Base-by-base conservation (phyloP, 2,888 invertebrate species). In the Carterocephalus palaemon region DNA sequence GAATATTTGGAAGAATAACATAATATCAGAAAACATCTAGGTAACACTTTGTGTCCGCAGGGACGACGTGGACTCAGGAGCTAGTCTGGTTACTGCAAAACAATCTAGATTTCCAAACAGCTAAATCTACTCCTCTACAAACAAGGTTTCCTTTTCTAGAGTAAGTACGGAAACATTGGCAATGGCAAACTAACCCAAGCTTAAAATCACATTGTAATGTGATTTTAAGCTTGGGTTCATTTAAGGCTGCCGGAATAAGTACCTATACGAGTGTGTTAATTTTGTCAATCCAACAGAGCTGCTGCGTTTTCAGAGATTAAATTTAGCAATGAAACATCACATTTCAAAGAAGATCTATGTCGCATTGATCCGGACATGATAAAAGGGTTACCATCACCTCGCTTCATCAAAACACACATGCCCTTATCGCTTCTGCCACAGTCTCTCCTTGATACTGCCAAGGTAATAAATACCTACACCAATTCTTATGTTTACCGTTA, bases 11-110 rank as follows among this genome's bases (percentile, higher is more conserved):
- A n/a, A n/a, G n/a, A n/a, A n/a, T n/a, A n/a, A n/a, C n/a, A n/a
- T n/a, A n/a, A n/a, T n/a, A n/a, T n/a, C n/a, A n/a, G n/a, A n/a
- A n/a, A n/a, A n/a, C n/a, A n/a, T n/a, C n/a, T n/a, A n/a, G n/a
- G n/a, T n/a, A n/a, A n/a, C n/a, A n/a, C n/a, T n/a, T n/a, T n/a
- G n/a, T n/a, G n/a, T 42, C 61, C 56, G 5, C 54, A 89, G 89
- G 90, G 7, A 90, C 90, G 6, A 92, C 92, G 2, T 89, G 91
- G 90, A 91, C 91, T 0, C 93, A 93, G 60, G 93, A 93, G 67
- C 69, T 93, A 59, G 89, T 92, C 0, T 93, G 93, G 93, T 61
- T 93, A 43, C 56, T 93, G 7, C 88, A 88, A 1, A 93, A 93
- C 61, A 66, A 92, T 57, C 78, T 93, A 49, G 88, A 93, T 64